Percentiles rank a stretch among this genome's conserved stretches.
Conservation (phyloP, 2,113 vertebrate species). For the Tychaedon coryphoeus region DNA sequence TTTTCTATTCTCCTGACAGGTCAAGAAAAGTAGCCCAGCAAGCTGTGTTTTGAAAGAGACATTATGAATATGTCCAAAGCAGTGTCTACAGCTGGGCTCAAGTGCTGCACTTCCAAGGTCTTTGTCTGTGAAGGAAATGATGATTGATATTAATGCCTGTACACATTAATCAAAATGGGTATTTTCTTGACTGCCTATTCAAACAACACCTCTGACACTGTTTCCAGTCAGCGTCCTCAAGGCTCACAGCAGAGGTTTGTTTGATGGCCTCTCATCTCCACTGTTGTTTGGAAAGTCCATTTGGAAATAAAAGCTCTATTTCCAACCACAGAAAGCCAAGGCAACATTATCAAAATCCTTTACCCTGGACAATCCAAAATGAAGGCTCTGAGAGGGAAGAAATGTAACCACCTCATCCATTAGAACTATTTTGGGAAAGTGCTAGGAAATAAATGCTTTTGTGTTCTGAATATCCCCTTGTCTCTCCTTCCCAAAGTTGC, state of each 20-base stretch:
- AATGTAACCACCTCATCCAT: neutral
- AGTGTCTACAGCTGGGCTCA: slow-evolving; percentile 7
- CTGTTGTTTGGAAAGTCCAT: slow-evolving; percentile 21
- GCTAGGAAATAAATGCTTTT: neutral
- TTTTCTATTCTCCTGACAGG: neutral
- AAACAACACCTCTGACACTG: neutral
- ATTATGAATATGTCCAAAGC: slow-evolving; percentile 2
- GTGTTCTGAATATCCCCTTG: neutral
- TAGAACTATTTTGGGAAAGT: neutral
- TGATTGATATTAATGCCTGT: slow-evolving; percentile 32
- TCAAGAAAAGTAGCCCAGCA: neutral
- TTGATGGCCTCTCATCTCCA: neutral
- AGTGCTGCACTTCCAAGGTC: slow-evolving; percentile 4
- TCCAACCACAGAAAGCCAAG: neutral
- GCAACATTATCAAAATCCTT: slow-evolving; percentile 7
- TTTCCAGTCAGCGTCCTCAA: neutral
- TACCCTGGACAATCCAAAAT: neutral
- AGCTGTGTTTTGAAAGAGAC: slow-evolving; percentile 12
- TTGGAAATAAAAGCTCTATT: slow-evolving; percentile 46
- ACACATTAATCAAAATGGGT: slow-evolving; percentile 20
- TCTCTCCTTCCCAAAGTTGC: neutral
- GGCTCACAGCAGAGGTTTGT: neutral
- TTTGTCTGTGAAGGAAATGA: slow-evolving; percentile 41
- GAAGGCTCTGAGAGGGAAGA: neutral
- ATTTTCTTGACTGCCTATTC: slow-evolving; percentile 25